phyloP scores from a whole-genome alignment of 2,888 invertebrate genomes.

The Oxyteleia sp. region DNA sequence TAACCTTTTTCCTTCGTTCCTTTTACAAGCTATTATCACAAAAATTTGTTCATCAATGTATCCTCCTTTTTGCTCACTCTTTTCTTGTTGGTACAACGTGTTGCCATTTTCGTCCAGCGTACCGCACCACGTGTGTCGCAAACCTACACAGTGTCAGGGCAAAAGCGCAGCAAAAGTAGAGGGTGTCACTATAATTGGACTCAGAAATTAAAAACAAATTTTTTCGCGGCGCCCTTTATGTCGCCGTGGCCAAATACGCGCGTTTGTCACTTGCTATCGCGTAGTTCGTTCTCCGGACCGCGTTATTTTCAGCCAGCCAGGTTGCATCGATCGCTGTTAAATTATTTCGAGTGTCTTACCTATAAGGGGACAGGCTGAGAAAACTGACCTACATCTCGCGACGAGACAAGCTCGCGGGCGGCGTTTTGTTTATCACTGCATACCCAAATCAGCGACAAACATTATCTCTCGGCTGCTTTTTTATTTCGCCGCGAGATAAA shows the following conservation, averaged over 20 bases:
- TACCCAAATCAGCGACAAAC: constrained; percentile 32
- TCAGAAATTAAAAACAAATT: constrained; percentile 20
- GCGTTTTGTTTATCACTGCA: constrained; percentile 51
- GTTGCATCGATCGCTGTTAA: constrained; percentile 86
- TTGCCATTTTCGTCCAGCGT: too few species aligned
- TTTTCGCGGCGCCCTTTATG: constrained; percentile 13
- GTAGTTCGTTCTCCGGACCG: constrained; percentile 41
- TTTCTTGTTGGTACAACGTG: too few species aligned
- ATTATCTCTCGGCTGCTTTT: constrained; percentile 30
- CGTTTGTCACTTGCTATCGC: constrained; percentile 25
- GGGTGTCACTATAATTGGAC: constrained; percentile 15
- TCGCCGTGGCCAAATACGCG: constrained; percentile 1
- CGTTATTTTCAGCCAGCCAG: constrained; percentile 83
- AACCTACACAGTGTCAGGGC: too few species aligned
- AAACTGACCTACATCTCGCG: constrained; percentile 85
- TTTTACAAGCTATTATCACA: too few species aligned
- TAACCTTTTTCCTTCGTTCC: too few species aligned
- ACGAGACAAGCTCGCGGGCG: constrained; percentile 18
- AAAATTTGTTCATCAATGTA: too few species aligned
- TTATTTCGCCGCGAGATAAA: constrained; percentile 49
- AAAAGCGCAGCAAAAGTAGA: constrained; percentile 10
- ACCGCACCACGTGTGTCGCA: too few species aligned
- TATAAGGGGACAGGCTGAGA: constrained; percentile 82
- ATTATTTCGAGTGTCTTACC: constrained; percentile 86
- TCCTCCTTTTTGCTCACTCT: too few species aligned